Conservation (phyloP, 2,888 invertebrate genomes). For the Epirrita christyi region DNA sequence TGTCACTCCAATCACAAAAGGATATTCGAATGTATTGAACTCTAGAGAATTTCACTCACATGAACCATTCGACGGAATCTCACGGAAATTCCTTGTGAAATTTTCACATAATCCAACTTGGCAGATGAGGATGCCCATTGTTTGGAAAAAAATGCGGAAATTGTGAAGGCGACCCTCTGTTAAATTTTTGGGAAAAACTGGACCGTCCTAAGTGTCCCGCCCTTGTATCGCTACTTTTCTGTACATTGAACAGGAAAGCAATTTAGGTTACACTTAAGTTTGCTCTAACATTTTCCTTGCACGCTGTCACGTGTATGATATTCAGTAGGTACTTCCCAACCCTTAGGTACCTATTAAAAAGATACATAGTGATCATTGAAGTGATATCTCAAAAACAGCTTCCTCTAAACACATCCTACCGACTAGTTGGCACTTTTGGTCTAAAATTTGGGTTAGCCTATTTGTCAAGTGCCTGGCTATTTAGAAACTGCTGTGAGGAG, state of each 20-base stretch:
- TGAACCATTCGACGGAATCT: conserved; percentile 57
- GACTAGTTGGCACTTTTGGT: neutral
- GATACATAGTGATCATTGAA: no score
- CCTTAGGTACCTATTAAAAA: no score
- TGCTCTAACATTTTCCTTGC: conserved; percentile 25
- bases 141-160: conserved; percentile 59
- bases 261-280: conserved; percentile 26
- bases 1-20: conserved; percentile 77
- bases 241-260: conserved; percentile 24
- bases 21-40: conserved; percentile 79
- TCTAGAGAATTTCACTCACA: conserved; percentile 70
- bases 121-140: conserved; percentile 53
- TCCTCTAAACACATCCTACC: neutral
- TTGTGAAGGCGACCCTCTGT: conserved; percentile 46
- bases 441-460: conserved; percentile 22
- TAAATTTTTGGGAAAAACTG: conserved; percentile 44
- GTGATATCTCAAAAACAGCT: no score
- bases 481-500: conserved; percentile 43
- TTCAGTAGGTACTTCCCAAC: no score
- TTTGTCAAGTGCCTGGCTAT: conserved; percentile 37
- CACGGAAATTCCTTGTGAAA: conserved; percentile 58
- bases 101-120: conserved; percentile 63
- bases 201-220: conserved; percentile 35
- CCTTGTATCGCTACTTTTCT: conserved; percentile 30
- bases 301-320: conserved; percentile 6